A percentile compares a stretch with the other conserved stretches of the same genome.
These are phyloP conservation scores for Creontiades dilutus DNA, from an alignment of 2,888 invertebrate genomes.

Conservation along the genomic window DNA sequence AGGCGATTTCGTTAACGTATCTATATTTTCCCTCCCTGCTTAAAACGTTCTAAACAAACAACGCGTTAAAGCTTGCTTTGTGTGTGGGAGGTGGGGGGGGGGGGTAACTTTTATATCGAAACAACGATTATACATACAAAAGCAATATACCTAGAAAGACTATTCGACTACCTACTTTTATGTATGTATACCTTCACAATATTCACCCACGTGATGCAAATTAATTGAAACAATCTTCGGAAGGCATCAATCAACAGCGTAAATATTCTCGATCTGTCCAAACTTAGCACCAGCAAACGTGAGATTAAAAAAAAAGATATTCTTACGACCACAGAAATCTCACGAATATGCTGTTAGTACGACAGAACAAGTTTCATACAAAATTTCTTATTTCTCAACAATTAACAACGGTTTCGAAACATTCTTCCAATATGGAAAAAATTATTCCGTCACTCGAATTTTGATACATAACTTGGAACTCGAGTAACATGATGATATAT, in stretches of 20 bases:
- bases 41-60: not conserved
- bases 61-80: conserved; percentile 26
- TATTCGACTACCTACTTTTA: not conserved
- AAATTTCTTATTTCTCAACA: no score
- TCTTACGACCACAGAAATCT: no score
- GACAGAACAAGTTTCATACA: no score
- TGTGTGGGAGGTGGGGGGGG: no score
- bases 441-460: not conserved
- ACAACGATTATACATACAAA: conserved; percentile 2
- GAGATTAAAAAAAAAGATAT: no score
- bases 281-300: not conserved
- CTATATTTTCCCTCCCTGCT: conserved; percentile 25
- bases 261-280: not conserved
- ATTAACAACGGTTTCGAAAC: not conserved
- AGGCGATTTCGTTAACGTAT: conserved; percentile 26
- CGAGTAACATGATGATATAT: not conserved
- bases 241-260: conserved; percentile 32
- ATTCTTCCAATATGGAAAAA: conserved; percentile 39
- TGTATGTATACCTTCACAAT: not conserved
- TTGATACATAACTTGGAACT: not conserved
- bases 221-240: not conserved
- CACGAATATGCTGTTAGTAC: no score
- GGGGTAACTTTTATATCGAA: not conserved
- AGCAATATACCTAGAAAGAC: conserved; percentile 8
- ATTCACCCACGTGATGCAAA: conserved; percentile 8